Evolutionary conservation across 2,888 invertebrate genomes (phyloP), one percentile per base, ranked within the genome.

Genomic region (Bombyx huttoni): DNA sequence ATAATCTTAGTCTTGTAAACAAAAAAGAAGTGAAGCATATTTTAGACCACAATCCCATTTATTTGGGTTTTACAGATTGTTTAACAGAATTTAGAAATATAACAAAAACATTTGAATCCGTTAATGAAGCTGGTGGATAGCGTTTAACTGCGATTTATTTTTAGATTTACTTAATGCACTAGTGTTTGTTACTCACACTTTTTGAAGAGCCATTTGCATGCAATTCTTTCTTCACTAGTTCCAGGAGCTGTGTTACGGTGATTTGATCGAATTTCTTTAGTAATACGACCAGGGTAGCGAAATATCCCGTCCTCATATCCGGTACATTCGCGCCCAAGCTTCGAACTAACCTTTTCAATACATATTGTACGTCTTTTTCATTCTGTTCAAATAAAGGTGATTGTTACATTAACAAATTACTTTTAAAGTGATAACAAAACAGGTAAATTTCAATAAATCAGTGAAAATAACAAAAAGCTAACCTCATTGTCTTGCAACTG

Each of bases 261-360:
- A 91, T 76, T 49, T 89, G 76, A 1, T 87, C 77, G 54, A 88
- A 79, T 51, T 87, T 78, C 47, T 77, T 80, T 10, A 95, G 73
- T 52, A 93, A 75, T 7, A 89, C 89, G n/a, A 92, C 91, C 12
- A 95, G 81, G 9, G 92, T 90, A 0, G 92, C 89, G 69, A 91
- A 94, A 76, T 92, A 94, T 33, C 94, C 94, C 53, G 91, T 89
- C 60, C 93, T 89, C 35, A 92, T 89, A 24, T 87, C 84, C 24
- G 89, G 87, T 46, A 91, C 88, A 14, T 92, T 91, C 1, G 94
- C 92, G 40, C 94, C 94, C 56, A 94, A 80, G 56, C 95, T 94
- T 60, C 94, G 88, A 3, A 95, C 86, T 50, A 95, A 76, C 61
- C 95, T 89, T 57, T 90, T 91, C 45, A 95, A 68, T 0, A 91